A percentile compares a stretch with the other conserved stretches of the same genome.
Conservation (phyloP, 2,797 vertebrate species). For the Anabas testudineus region DNA sequence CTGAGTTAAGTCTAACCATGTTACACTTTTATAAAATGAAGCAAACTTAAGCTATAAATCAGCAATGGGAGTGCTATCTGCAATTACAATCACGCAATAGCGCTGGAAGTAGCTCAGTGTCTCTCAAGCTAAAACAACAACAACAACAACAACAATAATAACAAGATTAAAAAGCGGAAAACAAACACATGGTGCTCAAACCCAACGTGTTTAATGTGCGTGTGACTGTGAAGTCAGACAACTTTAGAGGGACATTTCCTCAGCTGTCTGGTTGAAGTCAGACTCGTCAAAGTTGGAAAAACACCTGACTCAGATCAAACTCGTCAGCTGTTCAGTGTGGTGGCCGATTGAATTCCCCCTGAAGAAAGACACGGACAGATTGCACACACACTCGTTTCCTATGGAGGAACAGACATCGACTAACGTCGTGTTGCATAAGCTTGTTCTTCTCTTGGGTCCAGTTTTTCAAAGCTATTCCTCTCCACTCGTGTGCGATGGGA, state of each 20-base stretch:
- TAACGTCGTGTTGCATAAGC: too few relatives aligned
- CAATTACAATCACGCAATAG: neutral
- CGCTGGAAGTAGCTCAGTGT: neutral
- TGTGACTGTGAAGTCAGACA: neutral
- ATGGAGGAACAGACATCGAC: neutral
- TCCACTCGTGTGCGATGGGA: slow-evolving; percentile 11
- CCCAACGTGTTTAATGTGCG: neutral
- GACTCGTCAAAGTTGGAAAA: slow-evolving; percentile 7
- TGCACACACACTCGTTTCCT: slow-evolving; percentile 11
- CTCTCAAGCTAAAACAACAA: neutral
- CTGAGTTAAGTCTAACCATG: neutral
- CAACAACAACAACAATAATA: neutral
- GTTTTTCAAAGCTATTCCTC: slow-evolving; percentile 6
- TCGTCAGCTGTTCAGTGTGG: slow-evolving; percentile 4
- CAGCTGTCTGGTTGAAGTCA: slow-evolving; percentile 6
- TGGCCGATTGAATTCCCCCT: neutral
- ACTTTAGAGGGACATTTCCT: neutral
- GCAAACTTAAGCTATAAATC: neutral
- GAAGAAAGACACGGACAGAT: neutral
- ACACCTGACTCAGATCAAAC: slow-evolving; percentile 20
- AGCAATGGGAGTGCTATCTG: neutral
- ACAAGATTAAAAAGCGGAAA: too few relatives aligned
- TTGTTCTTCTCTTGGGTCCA: slow-evolving; percentile 7
- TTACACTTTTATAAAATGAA: neutral
- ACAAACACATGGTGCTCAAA: neutral